A percentile compares a stretch with the other conserved stretches of the same genome.
Conservation (phyloP, 1,140 invertebrate genomes). For the Belonocnema kinseyi region DNA sequence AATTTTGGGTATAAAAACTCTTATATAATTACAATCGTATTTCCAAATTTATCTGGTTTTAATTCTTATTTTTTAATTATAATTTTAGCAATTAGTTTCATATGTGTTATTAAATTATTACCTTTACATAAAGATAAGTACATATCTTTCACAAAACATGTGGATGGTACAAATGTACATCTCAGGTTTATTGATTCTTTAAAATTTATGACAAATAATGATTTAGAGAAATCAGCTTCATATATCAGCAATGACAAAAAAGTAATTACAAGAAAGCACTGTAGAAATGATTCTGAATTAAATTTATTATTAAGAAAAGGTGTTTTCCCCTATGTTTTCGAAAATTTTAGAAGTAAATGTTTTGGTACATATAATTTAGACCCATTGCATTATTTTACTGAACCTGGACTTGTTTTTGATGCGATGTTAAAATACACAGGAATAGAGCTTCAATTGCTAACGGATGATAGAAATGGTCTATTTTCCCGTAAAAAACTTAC, state of each 20-base stretch:
- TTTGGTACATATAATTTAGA: too few relatives aligned
- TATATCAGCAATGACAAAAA: conserved; percentile 35
- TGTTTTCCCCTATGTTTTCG: conserved; percentile 63
- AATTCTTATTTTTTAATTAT: too few relatives aligned
- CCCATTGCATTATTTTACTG: too few relatives aligned
- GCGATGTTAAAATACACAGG: too few relatives aligned
- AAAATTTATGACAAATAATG: conserved; percentile 6
- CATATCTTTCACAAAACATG: background rate
- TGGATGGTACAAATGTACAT: conserved; percentile 23
- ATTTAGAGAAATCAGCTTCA: conserved; percentile 41
- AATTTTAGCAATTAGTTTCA: background rate
- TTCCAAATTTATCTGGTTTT: background rate
- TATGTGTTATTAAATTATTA: too few relatives aligned
- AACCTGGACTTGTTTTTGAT: too few relatives aligned
- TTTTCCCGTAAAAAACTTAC: too few relatives aligned
- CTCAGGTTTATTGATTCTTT: conserved; percentile 50
- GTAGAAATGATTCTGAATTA: conserved; percentile 34
- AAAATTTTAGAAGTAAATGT: too few relatives aligned
- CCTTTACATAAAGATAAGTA: background rate
- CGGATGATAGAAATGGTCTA: too few relatives aligned
- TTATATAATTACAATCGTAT: background rate
- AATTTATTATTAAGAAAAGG: conserved; percentile 54
- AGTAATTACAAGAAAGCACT: conserved; percentile 11
- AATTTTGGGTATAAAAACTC: background rate
- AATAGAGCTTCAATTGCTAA: too few relatives aligned